Evolutionary conservation across 2,113 vertebrate genomes (phyloP).

Genomic region (Sus scrofa): T2T-Sscrofa CM000819.6:76872001-76872500

Average conservation of each 20-base stretch:
- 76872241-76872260: background rate
- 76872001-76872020: background rate
- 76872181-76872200: background rate
- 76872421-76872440: background rate
- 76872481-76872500: background rate
- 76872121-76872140: background rate
- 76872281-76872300: background rate
- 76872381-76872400: background rate
- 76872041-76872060: background rate
- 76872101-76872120: background rate
- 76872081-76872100: background rate
- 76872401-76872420: background rate
- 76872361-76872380: background rate
- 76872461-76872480: background rate
- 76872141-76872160: background rate
- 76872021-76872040: background rate
- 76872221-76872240: conserved; percentile 23
- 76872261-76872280: background rate
- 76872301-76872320: background rate
- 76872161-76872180: background rate
- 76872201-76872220: background rate
- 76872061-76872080: conserved; percentile 17
- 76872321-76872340: background rate
- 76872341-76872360: background rate
- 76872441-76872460: background rate